A percentile compares a stretch with the other conserved stretches of the same genome.
These are phyloP conservation scores for Connochaetes taurinus DNA, from an alignment of 2,113 vertebrate genomes.

Conservation along the genomic window DNA sequence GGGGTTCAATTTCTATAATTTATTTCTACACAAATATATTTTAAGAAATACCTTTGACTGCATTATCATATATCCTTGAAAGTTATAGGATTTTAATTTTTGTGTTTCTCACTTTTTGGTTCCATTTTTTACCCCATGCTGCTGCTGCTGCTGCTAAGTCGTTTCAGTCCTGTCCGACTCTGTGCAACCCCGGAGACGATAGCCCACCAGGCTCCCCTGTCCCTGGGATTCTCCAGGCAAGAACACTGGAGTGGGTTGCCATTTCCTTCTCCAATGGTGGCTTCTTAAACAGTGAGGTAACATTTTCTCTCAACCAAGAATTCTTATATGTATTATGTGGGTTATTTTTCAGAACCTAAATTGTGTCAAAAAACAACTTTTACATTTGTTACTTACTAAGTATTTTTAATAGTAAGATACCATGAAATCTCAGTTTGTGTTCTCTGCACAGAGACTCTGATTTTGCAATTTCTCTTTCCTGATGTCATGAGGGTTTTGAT, in stretches of 20 bases:
- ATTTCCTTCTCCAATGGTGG: neutral
- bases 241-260: too few species aligned
- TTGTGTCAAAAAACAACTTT: neutral
- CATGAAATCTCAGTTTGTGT: neutral
- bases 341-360: neutral
- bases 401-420: neutral
- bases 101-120: neutral
- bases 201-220: too few species aligned
- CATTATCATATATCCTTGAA: neutral
- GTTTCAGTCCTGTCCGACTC: too few species aligned
- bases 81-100: neutral
- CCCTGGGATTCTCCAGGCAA: too few species aligned
- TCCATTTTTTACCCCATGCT: neutral
- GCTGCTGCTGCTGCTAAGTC: too few species aligned
- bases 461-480: neutral
- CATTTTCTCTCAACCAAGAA: neutral
- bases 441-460: neutral
- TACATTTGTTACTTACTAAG: neutral
- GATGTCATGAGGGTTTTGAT: neutral
- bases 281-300: neutral
- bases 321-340: neutral
- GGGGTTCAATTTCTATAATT: neutral
- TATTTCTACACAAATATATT: neutral
- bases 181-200: too few species aligned
- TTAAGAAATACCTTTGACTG: neutral